Conservation (phyloP, 2,113 vertebrate genomes). For the Lethenteron camtschaticum region DNA sequence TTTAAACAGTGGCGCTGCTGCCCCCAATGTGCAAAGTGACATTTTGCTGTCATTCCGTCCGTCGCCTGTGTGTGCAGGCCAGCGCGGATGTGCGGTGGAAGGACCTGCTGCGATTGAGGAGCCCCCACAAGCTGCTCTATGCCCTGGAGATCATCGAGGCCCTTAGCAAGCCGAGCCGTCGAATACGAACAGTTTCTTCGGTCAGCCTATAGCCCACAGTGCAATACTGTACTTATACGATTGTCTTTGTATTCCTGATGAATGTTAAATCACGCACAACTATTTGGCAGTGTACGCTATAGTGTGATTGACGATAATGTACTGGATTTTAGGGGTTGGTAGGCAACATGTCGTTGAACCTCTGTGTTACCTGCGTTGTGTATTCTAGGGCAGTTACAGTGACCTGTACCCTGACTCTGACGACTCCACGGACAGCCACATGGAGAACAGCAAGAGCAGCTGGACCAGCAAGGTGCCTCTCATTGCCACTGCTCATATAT, state of each 20-base stretch:
- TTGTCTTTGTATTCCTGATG: no score
- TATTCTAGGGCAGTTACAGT: conserved; percentile 71
- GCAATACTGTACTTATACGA: no score
- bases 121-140: conserved; percentile 84
- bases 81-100: conserved; percentile 43
- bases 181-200: conserved; percentile 80
- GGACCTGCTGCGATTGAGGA: conserved; percentile 80
- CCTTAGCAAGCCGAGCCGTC: conserved; percentile 79
- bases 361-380: conserved; percentile 8
- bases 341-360: not conserved
- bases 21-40: no score
- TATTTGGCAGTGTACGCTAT: no score
- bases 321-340: not conserved
- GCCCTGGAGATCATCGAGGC: conserved; percentile 94
- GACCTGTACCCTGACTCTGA: conserved; percentile 95
- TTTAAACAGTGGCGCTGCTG: no score
- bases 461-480: conserved; percentile 88
- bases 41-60: no score
- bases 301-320: not conserved
- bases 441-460: conserved; percentile 95
- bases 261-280: no score
- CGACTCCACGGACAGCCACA: conserved; percentile 92
- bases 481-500: no score
- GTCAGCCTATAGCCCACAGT: conserved; percentile 20
- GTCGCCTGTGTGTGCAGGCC: not conserved